Percentiles rank a stretch among this genome's conserved stretches.
Conservation (phyloP, 1,140 invertebrate genomes). For the Drosophila trapezifrons region DNA sequence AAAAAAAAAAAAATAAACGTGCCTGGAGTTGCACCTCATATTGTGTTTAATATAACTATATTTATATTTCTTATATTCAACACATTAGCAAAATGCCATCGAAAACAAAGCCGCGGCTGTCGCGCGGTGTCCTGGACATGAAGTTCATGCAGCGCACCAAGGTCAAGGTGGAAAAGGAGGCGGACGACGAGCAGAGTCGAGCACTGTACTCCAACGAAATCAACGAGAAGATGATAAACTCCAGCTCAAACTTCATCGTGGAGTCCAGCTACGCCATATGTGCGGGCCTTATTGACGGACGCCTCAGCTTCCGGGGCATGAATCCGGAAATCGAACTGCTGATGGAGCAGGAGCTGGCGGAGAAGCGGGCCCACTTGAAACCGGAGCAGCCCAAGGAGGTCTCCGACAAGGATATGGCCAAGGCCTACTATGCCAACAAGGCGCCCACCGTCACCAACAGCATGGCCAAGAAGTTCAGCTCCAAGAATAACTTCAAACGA, state of each 20-base stretch:
- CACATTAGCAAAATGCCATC: constrained; percentile 56
- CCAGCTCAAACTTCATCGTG: constrained; percentile 88
- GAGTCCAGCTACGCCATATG: constrained; percentile 91
- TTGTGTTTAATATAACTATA: neutral
- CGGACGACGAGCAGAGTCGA: constrained; percentile 89
- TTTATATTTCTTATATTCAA: neutral
- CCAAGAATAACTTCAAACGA: constrained; percentile 61
- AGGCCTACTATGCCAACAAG: constrained; percentile 85
- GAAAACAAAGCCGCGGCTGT: constrained; percentile 85
- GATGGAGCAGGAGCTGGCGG: constrained; percentile 86
- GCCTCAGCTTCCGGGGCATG: constrained; percentile 94
- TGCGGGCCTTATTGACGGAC: constrained; percentile 90
- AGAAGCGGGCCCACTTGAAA: constrained; percentile 79
- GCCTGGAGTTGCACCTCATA: constrained; percentile 6
- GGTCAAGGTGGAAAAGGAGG: constrained; percentile 90
- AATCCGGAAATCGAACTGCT: constrained; percentile 94
- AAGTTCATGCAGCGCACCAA: constrained; percentile 96
- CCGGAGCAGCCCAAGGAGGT: constrained; percentile 86
- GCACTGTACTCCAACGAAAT: constrained; percentile 87
- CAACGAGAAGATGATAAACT: constrained; percentile 86
- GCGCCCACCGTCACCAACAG: constrained; percentile 51
- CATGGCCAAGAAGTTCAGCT: constrained; percentile 74
- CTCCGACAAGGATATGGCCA: constrained; percentile 89
- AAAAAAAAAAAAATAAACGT: constrained; percentile 42
- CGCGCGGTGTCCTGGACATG: constrained; percentile 90